A percentile compares a stretch with the other conserved stretches of the same genome.
Conservation (phyloP, 1,140 invertebrate genomes). For the Ips typographus region DNA sequence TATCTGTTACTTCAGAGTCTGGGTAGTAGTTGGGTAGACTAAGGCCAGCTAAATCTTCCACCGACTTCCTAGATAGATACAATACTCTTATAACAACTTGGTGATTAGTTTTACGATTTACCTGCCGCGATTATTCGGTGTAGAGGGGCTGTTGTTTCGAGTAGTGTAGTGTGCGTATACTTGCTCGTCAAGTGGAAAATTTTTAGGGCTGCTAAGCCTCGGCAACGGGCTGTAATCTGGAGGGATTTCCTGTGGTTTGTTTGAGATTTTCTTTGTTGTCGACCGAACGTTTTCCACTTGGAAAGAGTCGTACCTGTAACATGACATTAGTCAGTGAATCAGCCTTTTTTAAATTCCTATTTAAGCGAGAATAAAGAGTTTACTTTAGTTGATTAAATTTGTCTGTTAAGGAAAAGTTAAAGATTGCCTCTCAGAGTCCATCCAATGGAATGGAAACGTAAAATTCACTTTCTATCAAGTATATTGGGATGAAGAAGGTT, state of each 20-base stretch:
- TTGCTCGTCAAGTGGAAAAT: conserved; percentile 8
- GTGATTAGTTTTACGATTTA: neutral
- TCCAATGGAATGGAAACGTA: no score
- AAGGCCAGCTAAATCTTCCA: conserved; percentile 43
- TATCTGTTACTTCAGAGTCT: conserved; percentile 52
- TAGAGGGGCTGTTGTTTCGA: conserved; percentile 3
- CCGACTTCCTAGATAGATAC: conserved; percentile 31
- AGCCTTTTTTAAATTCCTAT: no score
- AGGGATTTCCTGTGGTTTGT: conserved; percentile 21
- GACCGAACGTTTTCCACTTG: conserved; percentile 1
- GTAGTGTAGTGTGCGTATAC: conserved; percentile 14
- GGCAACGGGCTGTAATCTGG: conserved; percentile 25
- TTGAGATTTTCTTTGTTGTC: neutral
- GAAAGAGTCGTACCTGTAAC: conserved; percentile 20
- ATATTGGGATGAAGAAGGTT: no score
- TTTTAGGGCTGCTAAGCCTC: neutral
- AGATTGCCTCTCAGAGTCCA: no score
- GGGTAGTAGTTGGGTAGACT: conserved; percentile 52
- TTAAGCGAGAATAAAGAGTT: no score
- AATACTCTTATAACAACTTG: neutral
- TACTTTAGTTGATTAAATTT: no score
- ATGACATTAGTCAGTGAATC: no score
- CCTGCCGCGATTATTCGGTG: conserved; percentile 3
- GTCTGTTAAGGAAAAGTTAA: no score
- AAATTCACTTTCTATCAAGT: no score